Percentiles rank a stretch among this genome's conserved stretches.
phyloP scores from a whole-genome alignment of 1,140 invertebrate species.

The Lanistes nyassanus region DNA sequence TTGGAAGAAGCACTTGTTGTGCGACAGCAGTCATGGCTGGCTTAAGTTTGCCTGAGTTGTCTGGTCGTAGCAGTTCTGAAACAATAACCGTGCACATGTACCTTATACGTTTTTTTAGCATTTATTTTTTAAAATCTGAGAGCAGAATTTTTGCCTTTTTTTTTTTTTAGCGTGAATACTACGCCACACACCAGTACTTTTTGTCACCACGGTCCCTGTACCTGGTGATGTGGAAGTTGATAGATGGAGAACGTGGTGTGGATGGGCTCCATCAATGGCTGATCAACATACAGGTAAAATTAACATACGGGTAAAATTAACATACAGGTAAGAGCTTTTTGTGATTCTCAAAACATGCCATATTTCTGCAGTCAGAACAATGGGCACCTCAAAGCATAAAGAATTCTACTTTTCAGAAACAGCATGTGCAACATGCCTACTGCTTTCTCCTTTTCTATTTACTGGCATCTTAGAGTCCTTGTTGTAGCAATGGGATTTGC shows the following conservation, averaged over 20 bases:
- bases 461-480: no score
- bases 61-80: background rate
- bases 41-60: no score
- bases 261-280: slow-evolving; percentile 94
- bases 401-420: no score
- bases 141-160: background rate
- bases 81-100: slow-evolving; percentile 94
- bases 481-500: no score
- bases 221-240: slow-evolving; percentile 91
- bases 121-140: slow-evolving; percentile 76
- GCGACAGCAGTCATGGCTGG: no score
- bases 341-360: no score
- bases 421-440: no score
- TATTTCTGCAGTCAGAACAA: no score
- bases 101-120: slow-evolving; percentile 90
- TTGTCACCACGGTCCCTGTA: slow-evolving; percentile 95
- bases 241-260: slow-evolving; percentile 91
- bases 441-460: no score
- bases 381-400: no score
- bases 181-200: slow-evolving; percentile 98
- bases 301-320: background rate
- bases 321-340: background rate
- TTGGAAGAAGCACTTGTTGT: background rate
- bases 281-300: slow-evolving; percentile 84
- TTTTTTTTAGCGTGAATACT: slow-evolving; percentile 74